Evolutionary conservation across 2,888 invertebrate species (phyloP).

Genomic region (Hirtodrosophila histrioides): DNA sequence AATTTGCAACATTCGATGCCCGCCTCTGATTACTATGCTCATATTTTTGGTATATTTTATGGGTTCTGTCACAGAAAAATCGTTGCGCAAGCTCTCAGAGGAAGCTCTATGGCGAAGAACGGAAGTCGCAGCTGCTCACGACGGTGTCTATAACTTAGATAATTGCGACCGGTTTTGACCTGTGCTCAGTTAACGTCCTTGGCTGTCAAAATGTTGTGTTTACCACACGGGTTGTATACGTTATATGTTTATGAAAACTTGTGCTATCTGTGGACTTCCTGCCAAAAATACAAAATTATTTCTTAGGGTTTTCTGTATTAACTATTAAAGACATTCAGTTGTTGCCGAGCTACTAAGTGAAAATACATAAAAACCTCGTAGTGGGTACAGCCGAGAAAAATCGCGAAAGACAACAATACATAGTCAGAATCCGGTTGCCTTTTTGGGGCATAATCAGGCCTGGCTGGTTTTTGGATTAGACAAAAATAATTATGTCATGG

Average conservation of each 20-base stretch:
- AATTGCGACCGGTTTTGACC: slow-evolving; percentile 54
- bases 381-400: slow-evolving; percentile 5
- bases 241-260: slow-evolving; percentile 2
- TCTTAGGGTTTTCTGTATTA: too few species aligned
- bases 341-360: not conserved
- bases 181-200: slow-evolving; percentile 54
- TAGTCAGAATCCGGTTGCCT: slow-evolving; percentile 64
- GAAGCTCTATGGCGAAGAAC: slow-evolving; percentile 41
- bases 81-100: slow-evolving; percentile 57
- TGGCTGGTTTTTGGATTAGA: slow-evolving; percentile 45
- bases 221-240: slow-evolving; percentile 32
- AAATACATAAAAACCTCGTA: slow-evolving; percentile 23
- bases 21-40: slow-evolving; percentile 48
- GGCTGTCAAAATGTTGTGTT: slow-evolving; percentile 45
- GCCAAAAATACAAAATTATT: too few species aligned
- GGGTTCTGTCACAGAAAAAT: slow-evolving; percentile 54
- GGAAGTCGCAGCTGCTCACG: slow-evolving; percentile 60
- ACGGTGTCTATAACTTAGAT: slow-evolving; percentile 3
- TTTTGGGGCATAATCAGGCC: slow-evolving; percentile 60
- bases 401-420: slow-evolving; percentile 39
- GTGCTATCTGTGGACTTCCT: too few species aligned
- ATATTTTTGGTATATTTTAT: slow-evolving; percentile 42
- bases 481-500: slow-evolving; percentile 79
- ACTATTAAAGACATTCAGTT: too few species aligned
- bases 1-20: slow-evolving; percentile 52